A percentile compares a stretch with the other conserved stretches of the same genome.
These are phyloP conservation scores for Ashinkailepas kermadecensis DNA, from an alignment of 2,888 invertebrate genomes.

Conservation along the genomic window DNA sequence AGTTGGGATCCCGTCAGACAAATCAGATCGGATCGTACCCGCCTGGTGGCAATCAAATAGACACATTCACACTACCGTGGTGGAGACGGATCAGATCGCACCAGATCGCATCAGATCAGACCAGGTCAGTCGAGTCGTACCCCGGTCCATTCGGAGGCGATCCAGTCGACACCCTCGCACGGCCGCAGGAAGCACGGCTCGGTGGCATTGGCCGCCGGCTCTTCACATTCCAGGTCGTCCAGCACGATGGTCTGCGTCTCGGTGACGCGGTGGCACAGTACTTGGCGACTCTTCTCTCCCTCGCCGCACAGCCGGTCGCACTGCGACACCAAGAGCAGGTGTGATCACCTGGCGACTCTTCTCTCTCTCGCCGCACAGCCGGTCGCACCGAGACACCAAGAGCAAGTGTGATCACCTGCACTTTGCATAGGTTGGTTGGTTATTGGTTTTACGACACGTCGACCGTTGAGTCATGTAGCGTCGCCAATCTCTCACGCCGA, in stretches of 20 bases:
- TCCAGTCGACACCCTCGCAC: constrained; percentile 88
- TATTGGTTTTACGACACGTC: too few relatives aligned
- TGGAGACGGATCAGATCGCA: too few relatives aligned
- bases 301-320: constrained; percentile 86
- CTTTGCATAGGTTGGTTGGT: too few relatives aligned
- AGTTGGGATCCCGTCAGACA: too few relatives aligned
- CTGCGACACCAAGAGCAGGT: constrained; percentile 43
- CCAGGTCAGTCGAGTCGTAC: constrained; percentile 47
- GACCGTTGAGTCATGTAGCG: too few relatives aligned
- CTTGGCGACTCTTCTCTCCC: constrained; percentile 70
- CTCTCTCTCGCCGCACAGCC: constrained; percentile 81
- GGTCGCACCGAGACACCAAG: constrained; percentile 59
- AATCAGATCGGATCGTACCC: too few relatives aligned
- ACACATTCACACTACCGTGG: too few relatives aligned
- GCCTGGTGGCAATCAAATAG: too few relatives aligned
- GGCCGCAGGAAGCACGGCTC: constrained; percentile 63
- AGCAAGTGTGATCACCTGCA: neutral
- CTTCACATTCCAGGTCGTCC: constrained; percentile 54
- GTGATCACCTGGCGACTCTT: constrained; percentile 60
- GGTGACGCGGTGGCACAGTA: constrained; percentile 65
- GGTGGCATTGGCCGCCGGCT: constrained; percentile 60
- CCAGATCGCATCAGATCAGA: too few relatives aligned
- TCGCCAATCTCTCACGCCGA: too few relatives aligned
- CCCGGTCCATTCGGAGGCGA: constrained; percentile 76
- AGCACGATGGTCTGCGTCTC: constrained; percentile 49